These are phyloP conservation scores for Marisa cornuarietis DNA, from an alignment of 1,140 invertebrate species.

Conservation along the genomic window DNA sequence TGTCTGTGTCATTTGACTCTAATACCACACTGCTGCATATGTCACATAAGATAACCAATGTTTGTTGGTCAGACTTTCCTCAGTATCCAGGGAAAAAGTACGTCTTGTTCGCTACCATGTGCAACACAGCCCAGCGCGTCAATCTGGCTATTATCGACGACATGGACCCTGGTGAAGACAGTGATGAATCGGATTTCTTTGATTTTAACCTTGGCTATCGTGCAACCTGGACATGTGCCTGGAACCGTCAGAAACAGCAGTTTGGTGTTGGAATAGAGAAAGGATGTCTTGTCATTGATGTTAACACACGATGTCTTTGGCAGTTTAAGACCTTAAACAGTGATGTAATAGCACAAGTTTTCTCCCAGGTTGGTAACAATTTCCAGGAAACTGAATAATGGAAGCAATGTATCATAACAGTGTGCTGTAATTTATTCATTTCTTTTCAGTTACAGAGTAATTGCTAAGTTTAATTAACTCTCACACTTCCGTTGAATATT, in stretches of 20 bases:
- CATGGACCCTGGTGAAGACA: slow-evolving; percentile 25
- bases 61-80: slow-evolving; percentile 42
- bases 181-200: slow-evolving; percentile 18
- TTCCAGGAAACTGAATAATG: not conserved
- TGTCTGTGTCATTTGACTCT: not conserved
- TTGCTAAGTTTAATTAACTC: too few relatives aligned
- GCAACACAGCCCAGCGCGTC: slow-evolving; percentile 28
- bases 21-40: not conserved
- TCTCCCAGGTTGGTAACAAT: slow-evolving; percentile 22
- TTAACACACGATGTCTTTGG: slow-evolving; percentile 43
- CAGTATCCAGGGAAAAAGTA: slow-evolving; percentile 21
- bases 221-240: slow-evolving; percentile 50
- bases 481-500: too few relatives aligned
- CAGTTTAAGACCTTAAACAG: slow-evolving; percentile 41
- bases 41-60: slow-evolving; percentile 40
- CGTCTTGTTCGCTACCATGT: slow-evolving; percentile 49
- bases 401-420: not conserved
- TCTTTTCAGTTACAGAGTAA: too few relatives aligned
- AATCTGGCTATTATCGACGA: slow-evolving; percentile 42
- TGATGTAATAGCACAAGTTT: slow-evolving; percentile 41
- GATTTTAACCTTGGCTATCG: slow-evolving; percentile 44
- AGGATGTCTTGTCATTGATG: slow-evolving; percentile 41
- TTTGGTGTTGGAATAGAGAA: slow-evolving; percentile 51
- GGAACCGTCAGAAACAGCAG: slow-evolving; percentile 39
- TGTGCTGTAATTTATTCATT: too few relatives aligned